These are phyloP conservation scores for Brachionus manjavacas DNA, from an alignment of 1,140 invertebrate species.

Conservation along the genomic window DNA sequence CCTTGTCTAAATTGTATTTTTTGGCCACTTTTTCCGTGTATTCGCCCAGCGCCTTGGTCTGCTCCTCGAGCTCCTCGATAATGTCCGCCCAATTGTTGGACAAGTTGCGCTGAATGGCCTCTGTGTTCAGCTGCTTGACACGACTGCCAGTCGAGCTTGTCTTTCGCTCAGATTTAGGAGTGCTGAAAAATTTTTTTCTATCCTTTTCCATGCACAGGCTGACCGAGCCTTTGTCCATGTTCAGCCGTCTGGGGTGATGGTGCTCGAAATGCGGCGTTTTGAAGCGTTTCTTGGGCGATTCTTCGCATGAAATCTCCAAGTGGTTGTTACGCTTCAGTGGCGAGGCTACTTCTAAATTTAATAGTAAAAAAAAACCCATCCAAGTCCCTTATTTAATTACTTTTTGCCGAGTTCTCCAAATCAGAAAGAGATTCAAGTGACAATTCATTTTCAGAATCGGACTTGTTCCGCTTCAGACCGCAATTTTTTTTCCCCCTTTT, in stretches of 20 bases:
- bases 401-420: slow-evolving; percentile 1
- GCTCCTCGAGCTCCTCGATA: slow-evolving; percentile 36
- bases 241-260: not conserved
- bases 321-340: slow-evolving; percentile 28
- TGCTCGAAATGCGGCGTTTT: slow-evolving; percentile 4
- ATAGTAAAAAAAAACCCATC: not conserved
- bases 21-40: slow-evolving; percentile 19
- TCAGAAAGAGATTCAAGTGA: not conserved
- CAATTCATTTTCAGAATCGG: slow-evolving; percentile 6
- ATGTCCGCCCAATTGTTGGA: slow-evolving; percentile 41
- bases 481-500: not conserved
- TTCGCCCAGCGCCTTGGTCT: not conserved
- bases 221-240: not conserved
- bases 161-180: slow-evolving; percentile 30
- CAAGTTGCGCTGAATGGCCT: slow-evolving; percentile 34
- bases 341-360: not conserved
- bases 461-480: not conserved
- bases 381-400: not conserved
- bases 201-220: slow-evolving; percentile 17
- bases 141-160: not conserved
- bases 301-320: not conserved
- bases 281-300: slow-evolving; percentile 28
- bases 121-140: not conserved
- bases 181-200: slow-evolving; percentile 21
- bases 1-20: slow-evolving; percentile 23